These are phyloP conservation scores for Andrena bicolor DNA, from an alignment of 2,888 invertebrate species.

Conservation along the genomic window DNA sequence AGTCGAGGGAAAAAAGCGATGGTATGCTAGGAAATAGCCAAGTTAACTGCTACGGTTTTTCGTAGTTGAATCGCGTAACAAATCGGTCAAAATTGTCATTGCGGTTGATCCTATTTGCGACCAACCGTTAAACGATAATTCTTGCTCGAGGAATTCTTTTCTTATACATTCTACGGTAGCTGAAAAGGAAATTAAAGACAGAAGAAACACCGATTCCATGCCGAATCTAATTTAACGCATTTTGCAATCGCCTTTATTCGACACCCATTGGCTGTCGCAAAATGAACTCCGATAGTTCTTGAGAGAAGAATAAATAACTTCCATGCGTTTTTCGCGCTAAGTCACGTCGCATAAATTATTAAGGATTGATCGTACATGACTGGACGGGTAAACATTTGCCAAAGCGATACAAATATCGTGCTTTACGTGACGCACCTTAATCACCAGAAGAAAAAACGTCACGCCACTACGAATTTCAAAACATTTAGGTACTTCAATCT, in stretches of 20 bases:
- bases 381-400: slow-evolving; percentile 12
- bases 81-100: slow-evolving; percentile 9
- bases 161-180: not conserved
- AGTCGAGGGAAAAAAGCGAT: not conserved
- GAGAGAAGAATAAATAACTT: not conserved
- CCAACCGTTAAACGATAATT: not conserved
- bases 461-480: not conserved
- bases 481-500: not conserved
- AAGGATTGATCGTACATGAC: slow-evolving; percentile 40
- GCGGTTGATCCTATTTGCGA: slow-evolving; percentile 2
- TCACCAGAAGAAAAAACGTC: not conserved
- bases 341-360: slow-evolving; percentile 39
- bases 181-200: not conserved
- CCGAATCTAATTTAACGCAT: slow-evolving; percentile 15
- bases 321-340: not conserved
- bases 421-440: not conserved
- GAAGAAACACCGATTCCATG: not conserved
- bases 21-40: not conserved
- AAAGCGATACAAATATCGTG: not conserved
- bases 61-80: not conserved
- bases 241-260: slow-evolving; percentile 2
- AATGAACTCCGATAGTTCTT: not conserved
- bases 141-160: not conserved
- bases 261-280: not conserved
- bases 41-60: not conserved